Evolutionary conservation across 2,113 vertebrate species (phyloP).

Genomic region (Sminthopsis crassicaudata): DNA sequence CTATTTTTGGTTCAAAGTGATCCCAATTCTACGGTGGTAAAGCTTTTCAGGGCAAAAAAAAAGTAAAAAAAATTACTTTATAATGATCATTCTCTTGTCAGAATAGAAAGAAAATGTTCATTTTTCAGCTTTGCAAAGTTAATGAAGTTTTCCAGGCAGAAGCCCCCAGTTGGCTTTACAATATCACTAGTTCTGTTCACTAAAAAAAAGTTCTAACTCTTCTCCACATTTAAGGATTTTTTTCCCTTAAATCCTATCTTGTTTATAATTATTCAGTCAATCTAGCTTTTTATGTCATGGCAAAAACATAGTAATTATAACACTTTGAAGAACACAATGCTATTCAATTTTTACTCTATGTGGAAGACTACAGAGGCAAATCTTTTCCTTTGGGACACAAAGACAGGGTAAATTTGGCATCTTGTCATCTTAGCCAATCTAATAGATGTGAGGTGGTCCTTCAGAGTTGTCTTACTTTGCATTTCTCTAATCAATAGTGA

Average conservation of each 20-base stretch:
- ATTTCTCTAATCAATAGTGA: too few relatives aligned
- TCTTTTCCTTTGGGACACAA: not conserved
- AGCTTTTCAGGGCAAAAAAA: conserved; percentile 4
- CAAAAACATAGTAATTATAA: not conserved
- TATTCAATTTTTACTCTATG: not conserved
- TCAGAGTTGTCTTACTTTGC: too few relatives aligned
- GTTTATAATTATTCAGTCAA: not conserved
- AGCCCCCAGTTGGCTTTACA: conserved; percentile 1
- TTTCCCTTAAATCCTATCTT: not conserved
- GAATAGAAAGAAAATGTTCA: conserved; percentile 2
- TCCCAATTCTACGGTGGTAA: not conserved
- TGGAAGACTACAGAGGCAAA: not conserved
- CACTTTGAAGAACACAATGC: not conserved
- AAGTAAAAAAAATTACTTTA: not conserved
- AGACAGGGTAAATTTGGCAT: not conserved
- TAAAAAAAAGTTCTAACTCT: not conserved
- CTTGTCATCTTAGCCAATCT: not conserved
- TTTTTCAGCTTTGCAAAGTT: conserved; percentile 7
- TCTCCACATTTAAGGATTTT: not conserved
- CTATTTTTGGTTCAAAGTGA: not conserved
- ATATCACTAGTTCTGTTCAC: conserved; percentile 10
- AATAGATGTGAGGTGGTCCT: too few relatives aligned
- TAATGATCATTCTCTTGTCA: not conserved
- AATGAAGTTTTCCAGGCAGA: not conserved
- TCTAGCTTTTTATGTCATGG: not conserved